Conservation (phyloP, 2,113 vertebrate species). For the Cercocebus atys region DNA sequence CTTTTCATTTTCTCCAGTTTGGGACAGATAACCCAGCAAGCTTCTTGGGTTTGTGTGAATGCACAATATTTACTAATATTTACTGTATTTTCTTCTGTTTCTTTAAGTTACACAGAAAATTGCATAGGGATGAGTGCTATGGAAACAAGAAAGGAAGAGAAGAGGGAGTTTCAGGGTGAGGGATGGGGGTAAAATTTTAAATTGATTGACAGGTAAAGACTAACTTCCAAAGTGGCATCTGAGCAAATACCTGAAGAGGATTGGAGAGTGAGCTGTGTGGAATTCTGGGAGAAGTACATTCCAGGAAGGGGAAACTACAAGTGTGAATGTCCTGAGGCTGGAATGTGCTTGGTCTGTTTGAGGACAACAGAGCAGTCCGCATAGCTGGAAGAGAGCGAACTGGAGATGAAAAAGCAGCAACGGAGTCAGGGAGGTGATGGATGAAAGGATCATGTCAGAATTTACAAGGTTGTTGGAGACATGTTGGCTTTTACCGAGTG, state of each 20-base stretch:
- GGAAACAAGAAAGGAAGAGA: not conserved
- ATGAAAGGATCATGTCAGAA: not conserved
- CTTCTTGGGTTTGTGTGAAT: not conserved
- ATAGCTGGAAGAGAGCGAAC: not conserved
- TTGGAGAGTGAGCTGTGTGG: not conserved
- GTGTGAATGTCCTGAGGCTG: not conserved
- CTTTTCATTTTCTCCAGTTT: slow-evolving; percentile 29
- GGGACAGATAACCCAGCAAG: not conserved
- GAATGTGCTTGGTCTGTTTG: not conserved
- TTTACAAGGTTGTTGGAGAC: not conserved
- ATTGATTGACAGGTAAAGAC: not conserved
- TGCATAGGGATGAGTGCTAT: not conserved
- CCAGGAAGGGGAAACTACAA: not conserved
- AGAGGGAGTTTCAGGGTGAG: not conserved
- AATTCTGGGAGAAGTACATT: not conserved
- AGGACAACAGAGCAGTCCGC: not conserved
- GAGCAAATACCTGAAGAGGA: not conserved
- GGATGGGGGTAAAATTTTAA: not conserved
- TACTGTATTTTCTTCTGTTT: not conserved
- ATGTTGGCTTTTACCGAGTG: not conserved
- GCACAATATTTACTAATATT: not conserved
- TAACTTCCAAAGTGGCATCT: not conserved
- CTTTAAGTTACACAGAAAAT: not conserved
- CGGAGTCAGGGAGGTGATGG: not conserved
- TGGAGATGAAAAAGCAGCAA: not conserved